phyloP scores from a whole-genome alignment of 2,888 invertebrate species.

The Pristionchus maxplancki region DNA sequence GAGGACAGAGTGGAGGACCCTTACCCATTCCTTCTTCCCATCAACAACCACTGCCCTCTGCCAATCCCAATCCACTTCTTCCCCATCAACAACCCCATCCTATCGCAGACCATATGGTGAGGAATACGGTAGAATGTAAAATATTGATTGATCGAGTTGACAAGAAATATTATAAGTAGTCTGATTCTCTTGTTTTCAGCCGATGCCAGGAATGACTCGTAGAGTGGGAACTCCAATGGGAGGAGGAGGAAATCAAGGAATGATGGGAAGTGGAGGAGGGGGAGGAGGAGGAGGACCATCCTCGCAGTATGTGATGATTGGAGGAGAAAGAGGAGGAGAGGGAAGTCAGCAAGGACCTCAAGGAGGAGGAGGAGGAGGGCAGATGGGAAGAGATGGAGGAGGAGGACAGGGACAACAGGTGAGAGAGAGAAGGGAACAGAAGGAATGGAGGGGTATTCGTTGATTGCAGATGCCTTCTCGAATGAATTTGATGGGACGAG shows the following conservation, averaged over 20 bases:
- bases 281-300: background rate
- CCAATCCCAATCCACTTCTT: background rate
- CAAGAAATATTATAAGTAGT: background rate
- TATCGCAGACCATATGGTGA: conserved; percentile 20
- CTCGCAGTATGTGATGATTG: background rate
- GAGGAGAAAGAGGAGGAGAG: background rate
- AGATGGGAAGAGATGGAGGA: background rate
- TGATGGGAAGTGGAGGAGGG: conserved; percentile 16
- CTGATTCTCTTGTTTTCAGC: background rate
- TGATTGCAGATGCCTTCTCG: background rate
- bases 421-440: background rate
- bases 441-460: background rate
- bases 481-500: background rate
- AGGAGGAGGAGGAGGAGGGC: background rate
- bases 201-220: conserved; percentile 16
- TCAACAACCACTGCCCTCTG: background rate
- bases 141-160: background rate
- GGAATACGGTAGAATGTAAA: background rate
- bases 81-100: conserved; percentile 14
- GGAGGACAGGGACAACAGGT: background rate
- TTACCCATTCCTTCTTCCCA: background rate
- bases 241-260: background rate
- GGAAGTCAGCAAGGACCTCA: background rate
- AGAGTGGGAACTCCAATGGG: conserved; percentile 14
- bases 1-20: background rate